These are phyloP conservation scores for Verasper variegatus DNA, from an alignment of 2,113 vertebrate genomes.

Conservation along the genomic window DNA sequence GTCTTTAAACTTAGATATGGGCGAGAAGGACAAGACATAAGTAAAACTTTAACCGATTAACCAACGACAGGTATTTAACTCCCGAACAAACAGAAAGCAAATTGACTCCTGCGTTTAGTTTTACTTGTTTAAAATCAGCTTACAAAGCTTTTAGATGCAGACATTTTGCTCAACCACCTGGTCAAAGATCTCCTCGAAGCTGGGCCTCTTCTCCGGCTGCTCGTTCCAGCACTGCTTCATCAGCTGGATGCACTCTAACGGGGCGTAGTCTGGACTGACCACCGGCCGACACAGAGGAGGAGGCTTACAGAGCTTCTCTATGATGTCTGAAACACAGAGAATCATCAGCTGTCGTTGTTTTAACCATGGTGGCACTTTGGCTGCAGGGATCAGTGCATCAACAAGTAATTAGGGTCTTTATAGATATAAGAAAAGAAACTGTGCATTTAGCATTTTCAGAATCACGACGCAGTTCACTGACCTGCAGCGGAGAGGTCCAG, in stretches of 20 bases:
- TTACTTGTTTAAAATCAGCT: no score
- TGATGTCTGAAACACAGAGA: conserved; percentile 72
- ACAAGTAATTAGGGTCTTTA: no score
- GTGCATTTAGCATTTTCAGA: background rate
- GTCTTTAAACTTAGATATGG: conserved; percentile 64
- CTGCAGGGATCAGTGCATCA: no score
- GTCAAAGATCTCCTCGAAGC: conserved; percentile 83
- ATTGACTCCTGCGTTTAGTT: no score
- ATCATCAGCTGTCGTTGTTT: background rate
- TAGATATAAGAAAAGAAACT: no score
- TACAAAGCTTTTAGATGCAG: no score
- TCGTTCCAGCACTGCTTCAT: conserved; percentile 87
- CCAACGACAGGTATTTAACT: no score
- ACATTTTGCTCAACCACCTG: conserved; percentile 55
- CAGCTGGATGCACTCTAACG: conserved; percentile 84
- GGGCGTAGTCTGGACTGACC: conserved; percentile 81
- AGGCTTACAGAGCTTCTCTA: conserved; percentile 80
- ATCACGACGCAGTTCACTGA: conserved; percentile 8
- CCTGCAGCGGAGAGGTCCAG: conserved; percentile 78
- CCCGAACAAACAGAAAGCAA: no score
- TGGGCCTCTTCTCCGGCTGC: conserved; percentile 80
- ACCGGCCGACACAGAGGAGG: conserved; percentile 83
- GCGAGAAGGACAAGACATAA: background rate
- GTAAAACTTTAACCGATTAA: background rate
- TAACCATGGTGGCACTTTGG: no score